These are phyloP conservation scores for Podarcis raffonei DNA, from an alignment of 2,113 vertebrate species.

Conservation along the genomic window DNA sequence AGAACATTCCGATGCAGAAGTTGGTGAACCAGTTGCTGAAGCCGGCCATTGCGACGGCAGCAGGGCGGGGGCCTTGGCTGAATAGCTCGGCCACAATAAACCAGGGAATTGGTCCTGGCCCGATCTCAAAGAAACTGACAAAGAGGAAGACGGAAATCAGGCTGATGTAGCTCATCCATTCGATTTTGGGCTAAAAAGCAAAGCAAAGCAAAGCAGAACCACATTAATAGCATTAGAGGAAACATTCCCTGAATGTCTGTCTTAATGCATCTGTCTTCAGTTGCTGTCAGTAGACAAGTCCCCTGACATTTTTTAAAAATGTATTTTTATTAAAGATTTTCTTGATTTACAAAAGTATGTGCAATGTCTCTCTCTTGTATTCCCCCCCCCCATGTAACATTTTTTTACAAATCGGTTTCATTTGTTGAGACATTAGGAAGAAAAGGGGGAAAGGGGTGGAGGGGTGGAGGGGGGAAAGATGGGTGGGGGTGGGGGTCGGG, in stretches of 20 bases:
- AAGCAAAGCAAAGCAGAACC: background rate
- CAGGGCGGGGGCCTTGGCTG: conserved; percentile 93
- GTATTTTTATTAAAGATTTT: no score
- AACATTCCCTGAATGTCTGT: background rate
- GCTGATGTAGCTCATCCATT: conserved; percentile 95
- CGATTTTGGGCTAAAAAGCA: conserved; percentile 69
- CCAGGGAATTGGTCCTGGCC: conserved; percentile 96
- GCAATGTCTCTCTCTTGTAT: no score
- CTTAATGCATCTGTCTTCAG: background rate
- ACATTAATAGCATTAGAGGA: background rate
- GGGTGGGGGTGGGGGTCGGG: no score
- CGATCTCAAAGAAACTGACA: conserved; percentile 95
- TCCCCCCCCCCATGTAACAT: no score
- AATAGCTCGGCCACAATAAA: conserved; percentile 97
- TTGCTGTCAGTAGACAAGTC: background rate
- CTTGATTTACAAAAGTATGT: no score
- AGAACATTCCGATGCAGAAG: conserved; percentile 92
- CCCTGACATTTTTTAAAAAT: background rate
- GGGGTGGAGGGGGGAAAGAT: no score
- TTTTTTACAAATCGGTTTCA: no score
- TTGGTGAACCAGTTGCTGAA: conserved; percentile 96
- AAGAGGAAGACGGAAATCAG: conserved; percentile 92
- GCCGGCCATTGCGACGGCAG: conserved; percentile 88
- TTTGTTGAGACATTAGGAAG: no score
- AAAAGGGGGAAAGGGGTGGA: no score